Evolutionary conservation across 1,140 invertebrate genomes (phyloP).

Genomic region (Thaumatotibia leucotreta): DNA sequence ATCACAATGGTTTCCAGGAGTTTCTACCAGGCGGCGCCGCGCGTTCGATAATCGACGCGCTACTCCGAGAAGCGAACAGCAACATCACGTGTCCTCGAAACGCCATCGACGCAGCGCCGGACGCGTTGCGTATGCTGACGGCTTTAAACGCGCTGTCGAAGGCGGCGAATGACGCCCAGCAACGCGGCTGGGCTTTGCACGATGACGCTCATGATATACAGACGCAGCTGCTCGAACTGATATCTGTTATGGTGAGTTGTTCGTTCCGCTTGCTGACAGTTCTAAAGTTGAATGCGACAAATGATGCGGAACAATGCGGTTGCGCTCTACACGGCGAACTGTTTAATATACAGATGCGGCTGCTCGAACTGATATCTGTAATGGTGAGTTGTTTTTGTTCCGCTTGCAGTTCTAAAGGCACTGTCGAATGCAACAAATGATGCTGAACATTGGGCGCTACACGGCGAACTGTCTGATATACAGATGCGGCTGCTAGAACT

Average conservation of each 20-base stretch:
- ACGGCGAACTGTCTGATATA: too few relatives aligned
- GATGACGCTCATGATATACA: slow-evolving; percentile 93
- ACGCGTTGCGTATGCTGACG: slow-evolving; percentile 86
- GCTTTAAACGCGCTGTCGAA: slow-evolving; percentile 89
- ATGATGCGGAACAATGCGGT: too few relatives aligned
- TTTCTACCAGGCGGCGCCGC: slow-evolving; percentile 67
- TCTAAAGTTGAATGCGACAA: too few relatives aligned
- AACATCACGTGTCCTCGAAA: slow-evolving; percentile 77
- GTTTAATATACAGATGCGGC: too few relatives aligned
- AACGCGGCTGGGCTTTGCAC: slow-evolving; percentile 94
- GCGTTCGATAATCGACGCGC: slow-evolving; percentile 66
- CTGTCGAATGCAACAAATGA: too few relatives aligned
- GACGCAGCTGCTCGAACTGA: slow-evolving; percentile 88
- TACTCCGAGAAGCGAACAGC: slow-evolving; percentile 64
- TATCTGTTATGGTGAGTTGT: slow-evolving; percentile 87
- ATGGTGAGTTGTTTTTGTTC: too few relatives aligned
- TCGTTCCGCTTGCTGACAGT: too few relatives aligned
- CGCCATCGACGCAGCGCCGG: slow-evolving; percentile 83
- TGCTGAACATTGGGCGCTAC: too few relatives aligned
- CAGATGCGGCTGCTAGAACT: too few relatives aligned
- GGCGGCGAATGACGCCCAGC: slow-evolving; percentile 95
- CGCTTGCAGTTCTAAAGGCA: too few relatives aligned
- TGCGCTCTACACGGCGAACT: too few relatives aligned
- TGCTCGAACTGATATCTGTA: too few relatives aligned
- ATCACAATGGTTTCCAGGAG: slow-evolving; percentile 37